Conservation (phyloP, 2,797 vertebrate genomes). For the Cygnus olor region DNA sequence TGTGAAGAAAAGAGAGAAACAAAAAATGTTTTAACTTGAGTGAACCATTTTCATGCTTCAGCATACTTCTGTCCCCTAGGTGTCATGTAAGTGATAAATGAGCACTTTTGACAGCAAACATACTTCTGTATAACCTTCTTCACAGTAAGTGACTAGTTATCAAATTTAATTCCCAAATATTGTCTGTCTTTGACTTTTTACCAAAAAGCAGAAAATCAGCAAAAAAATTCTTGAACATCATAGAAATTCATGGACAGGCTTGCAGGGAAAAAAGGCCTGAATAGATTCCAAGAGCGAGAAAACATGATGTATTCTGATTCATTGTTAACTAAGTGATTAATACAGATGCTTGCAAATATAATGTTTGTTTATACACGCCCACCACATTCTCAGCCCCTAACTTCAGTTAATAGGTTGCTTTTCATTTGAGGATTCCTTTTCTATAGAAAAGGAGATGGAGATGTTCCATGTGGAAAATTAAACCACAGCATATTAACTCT, state of each 20-base stretch:
- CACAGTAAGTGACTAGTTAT: not conserved
- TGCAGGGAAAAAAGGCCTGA: not conserved
- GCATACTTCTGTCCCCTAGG: not conserved
- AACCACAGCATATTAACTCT: not conserved
- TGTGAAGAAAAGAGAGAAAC: not conserved
- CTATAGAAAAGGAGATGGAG: not conserved
- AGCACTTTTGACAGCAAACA: not conserved
- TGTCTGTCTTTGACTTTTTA: not conserved
- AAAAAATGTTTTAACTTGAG: not conserved
- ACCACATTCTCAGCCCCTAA: not conserved
- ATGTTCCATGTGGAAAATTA: not conserved
- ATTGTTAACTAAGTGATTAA: not conserved
- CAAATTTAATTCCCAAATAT: not conserved
- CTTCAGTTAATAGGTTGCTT: not conserved
- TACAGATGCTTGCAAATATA: not conserved
- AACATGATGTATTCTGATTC: not conserved
- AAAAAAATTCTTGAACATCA: not conserved
- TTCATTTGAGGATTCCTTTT: not conserved
- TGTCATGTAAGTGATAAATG: slow-evolving; percentile 2
- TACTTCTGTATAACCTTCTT: not conserved
- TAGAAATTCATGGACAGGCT: not conserved
- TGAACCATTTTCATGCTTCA: not conserved
- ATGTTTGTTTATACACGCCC: not conserved
- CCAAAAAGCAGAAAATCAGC: not conserved
- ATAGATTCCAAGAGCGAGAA: not conserved